Percentiles rank a stretch among this genome's conserved stretches.
These are phyloP conservation scores for Mystacides longicornis DNA, from an alignment of 2,888 invertebrate genomes.

Conservation along the genomic window DNA sequence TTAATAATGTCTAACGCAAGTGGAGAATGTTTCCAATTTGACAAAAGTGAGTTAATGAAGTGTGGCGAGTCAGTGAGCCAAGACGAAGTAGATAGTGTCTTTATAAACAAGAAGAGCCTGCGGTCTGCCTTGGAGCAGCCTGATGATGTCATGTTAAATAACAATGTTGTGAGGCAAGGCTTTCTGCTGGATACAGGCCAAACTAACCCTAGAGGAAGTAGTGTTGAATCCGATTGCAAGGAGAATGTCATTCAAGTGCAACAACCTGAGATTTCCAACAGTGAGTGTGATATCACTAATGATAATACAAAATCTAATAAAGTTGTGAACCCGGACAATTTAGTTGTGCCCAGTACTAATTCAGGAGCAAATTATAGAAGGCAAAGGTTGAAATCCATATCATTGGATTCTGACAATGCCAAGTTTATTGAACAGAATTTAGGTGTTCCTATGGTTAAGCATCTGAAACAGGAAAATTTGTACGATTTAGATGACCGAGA, in stretches of 20 bases:
- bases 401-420: slow-evolving; percentile 50
- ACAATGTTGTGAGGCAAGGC: background rate
- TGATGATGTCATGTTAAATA: background rate
- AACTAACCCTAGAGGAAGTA: too few relatives aligned
- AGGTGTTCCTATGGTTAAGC: slow-evolving; percentile 48
- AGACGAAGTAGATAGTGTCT: slow-evolving; percentile 19
- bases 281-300: background rate
- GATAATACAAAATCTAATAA: background rate
- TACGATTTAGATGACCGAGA: slow-evolving; percentile 44
- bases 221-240: too few relatives aligned
- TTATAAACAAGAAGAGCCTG: slow-evolving; percentile 5
- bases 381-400: slow-evolving; percentile 49
- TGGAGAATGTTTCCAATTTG: slow-evolving; percentile 20
- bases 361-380: slow-evolving; percentile 38
- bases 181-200: too few relatives aligned
- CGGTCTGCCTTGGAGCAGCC: background rate
- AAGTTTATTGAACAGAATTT: slow-evolving; percentile 52
- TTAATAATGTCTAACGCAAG: slow-evolving; percentile 16
- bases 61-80: background rate
- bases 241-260: too few relatives aligned
- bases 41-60: slow-evolving; percentile 3
- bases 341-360: slow-evolving; percentile 9
- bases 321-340: slow-evolving; percentile 17
- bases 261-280: background rate
- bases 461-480: slow-evolving; percentile 45